Conservation (phyloP, 1,140 invertebrate genomes). For the Octopus sinensis region DNA sequence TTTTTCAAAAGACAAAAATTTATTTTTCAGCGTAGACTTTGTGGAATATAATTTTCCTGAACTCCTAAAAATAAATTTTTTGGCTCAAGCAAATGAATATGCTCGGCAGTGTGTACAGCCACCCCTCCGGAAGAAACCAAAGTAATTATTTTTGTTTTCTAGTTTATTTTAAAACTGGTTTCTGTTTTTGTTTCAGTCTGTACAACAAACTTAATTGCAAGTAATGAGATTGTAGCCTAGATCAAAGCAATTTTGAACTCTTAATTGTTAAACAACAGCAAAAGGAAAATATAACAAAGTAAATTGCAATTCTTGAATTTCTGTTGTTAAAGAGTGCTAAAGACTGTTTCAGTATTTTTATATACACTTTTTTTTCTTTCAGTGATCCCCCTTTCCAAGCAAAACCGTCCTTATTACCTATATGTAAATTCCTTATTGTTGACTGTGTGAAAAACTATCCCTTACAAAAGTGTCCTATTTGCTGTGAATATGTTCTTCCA, state of each 20-base stretch:
- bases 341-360: background rate
- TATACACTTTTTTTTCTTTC: slow-evolving; percentile 18
- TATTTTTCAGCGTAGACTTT: slow-evolving; percentile 60
- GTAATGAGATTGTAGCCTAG: too few relatives aligned
- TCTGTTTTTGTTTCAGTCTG: background rate
- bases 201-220: too few relatives aligned
- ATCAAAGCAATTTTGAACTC: too few relatives aligned
- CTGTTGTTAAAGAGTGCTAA: too few relatives aligned
- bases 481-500: slow-evolving; percentile 65
- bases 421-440: slow-evolving; percentile 65
- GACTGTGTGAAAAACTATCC: slow-evolving; percentile 64
- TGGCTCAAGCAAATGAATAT: slow-evolving; percentile 69
- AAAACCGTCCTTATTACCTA: slow-evolving; percentile 64
- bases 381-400: slow-evolving; percentile 63
- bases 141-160: slow-evolving; percentile 36
- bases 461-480: slow-evolving; percentile 66
- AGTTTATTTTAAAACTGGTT: background rate
- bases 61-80: slow-evolving; percentile 64
- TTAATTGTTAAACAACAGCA: too few relatives aligned
- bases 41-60: slow-evolving; percentile 69
- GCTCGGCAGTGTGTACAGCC: slow-evolving; percentile 71
- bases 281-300: too few relatives aligned
- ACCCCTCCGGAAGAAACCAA: slow-evolving; percentile 63
- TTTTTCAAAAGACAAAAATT: too few relatives aligned
- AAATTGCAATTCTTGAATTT: too few relatives aligned